A percentile compares a stretch with the other conserved stretches of the same genome.
phyloP scores from a whole-genome alignment of 2,113 vertebrate genomes.

The Eublepharis macularius region DNA sequence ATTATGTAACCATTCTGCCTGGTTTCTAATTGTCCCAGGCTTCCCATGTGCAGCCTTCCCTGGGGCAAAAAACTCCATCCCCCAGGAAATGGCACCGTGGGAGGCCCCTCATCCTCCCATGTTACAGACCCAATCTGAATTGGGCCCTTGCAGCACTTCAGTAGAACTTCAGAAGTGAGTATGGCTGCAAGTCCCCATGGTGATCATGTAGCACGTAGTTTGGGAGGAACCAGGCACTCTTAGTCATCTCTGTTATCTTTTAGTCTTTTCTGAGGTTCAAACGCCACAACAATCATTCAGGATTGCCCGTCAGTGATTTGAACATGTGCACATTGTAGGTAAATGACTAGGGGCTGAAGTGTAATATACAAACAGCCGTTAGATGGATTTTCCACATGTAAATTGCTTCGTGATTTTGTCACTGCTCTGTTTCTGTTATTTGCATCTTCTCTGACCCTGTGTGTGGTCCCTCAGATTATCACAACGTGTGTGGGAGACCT shows the following conservation, averaged over 20 bases:
- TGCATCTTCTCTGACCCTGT: background rate
- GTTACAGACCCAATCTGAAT: too few relatives aligned
- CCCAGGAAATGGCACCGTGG: too few relatives aligned
- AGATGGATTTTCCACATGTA: background rate
- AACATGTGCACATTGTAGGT: background rate
- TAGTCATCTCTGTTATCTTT: background rate
- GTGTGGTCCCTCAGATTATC: background rate
- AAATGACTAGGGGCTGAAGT: background rate
- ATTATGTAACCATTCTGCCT: too few relatives aligned
- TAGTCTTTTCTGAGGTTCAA: background rate
- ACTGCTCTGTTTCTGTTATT: background rate
- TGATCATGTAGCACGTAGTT: too few relatives aligned
- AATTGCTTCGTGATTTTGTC: background rate
- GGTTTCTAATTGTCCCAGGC: background rate
- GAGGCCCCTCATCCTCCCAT: too few relatives aligned
- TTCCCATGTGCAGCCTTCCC: background rate
- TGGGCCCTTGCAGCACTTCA: too few relatives aligned
- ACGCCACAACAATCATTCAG: background rate
- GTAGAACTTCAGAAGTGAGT: too few relatives aligned
- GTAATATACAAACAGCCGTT: background rate
- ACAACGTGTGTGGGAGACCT: background rate
- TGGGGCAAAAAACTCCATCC: too few relatives aligned
- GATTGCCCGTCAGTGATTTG: background rate
- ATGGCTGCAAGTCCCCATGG: too few relatives aligned
- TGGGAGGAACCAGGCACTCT: background rate